Conservation (phyloP, 2,888 invertebrate species). For the Hypena proboscidalis region DNA sequence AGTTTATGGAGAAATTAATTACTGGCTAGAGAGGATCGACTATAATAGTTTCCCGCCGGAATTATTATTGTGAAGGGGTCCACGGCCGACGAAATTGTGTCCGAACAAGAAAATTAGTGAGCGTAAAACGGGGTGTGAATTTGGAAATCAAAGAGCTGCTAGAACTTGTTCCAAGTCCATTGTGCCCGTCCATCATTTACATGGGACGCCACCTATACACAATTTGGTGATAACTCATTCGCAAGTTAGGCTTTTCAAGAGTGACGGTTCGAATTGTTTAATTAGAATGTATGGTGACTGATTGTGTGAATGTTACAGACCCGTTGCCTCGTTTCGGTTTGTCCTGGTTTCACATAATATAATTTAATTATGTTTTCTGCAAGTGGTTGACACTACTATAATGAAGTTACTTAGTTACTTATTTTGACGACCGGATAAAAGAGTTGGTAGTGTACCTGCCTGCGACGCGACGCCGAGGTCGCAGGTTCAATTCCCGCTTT, state of each 20-base stretch:
- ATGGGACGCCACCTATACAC: slow-evolving; percentile 75
- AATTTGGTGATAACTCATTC: slow-evolving; percentile 62
- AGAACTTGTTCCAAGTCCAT: slow-evolving; percentile 73
- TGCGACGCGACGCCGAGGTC: no score
- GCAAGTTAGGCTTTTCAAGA: slow-evolving; percentile 59
- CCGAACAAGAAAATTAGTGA: slow-evolving; percentile 85
- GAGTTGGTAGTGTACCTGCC: no score
- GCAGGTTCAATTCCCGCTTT: no score
- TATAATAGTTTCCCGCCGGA: slow-evolving; percentile 82
- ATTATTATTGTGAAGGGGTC: slow-evolving; percentile 81
- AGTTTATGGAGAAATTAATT: slow-evolving; percentile 84
- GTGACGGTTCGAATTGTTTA: slow-evolving; percentile 36
- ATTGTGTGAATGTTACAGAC: slow-evolving; percentile 30
- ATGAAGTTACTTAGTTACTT: no score
- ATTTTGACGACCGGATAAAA: no score
- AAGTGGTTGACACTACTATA: no score
- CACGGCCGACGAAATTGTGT: slow-evolving; percentile 75
- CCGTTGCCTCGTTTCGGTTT: background rate
- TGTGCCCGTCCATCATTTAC: slow-evolving; percentile 79
- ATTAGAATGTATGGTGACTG: slow-evolving; percentile 34
- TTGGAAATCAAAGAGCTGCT: slow-evolving; percentile 80
- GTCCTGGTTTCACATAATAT: no score
- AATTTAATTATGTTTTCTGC: no score
- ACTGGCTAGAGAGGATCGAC: slow-evolving; percentile 82
- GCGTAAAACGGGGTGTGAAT: slow-evolving; percentile 84